Percentiles rank a stretch among this genome's conserved stretches.
Conservation (phyloP, 2,113 vertebrate genomes). For the Pipra filicauda region DNA sequence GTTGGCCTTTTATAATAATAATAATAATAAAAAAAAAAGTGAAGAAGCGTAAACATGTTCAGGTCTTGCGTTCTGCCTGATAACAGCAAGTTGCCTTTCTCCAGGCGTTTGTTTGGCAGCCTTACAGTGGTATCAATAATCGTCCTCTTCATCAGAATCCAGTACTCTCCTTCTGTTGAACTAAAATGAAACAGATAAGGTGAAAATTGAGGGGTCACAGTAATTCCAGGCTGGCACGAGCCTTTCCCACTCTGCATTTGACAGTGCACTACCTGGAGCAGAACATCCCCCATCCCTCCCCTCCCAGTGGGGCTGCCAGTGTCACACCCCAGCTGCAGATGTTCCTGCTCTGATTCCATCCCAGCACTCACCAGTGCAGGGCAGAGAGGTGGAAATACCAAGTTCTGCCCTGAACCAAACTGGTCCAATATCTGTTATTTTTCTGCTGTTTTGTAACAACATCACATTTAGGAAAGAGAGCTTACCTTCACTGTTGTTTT, state of each 20-base stretch:
- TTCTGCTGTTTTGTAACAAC: neutral
- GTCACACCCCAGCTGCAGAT: neutral
- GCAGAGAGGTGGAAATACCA: neutral
- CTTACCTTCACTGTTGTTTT: constrained; percentile 94
- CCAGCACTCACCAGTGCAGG: neutral
- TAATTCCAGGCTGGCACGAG: neutral
- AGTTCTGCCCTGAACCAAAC: neutral
- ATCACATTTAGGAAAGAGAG: neutral
- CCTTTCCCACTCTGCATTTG: neutral
- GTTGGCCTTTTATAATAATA: constrained; percentile 29
- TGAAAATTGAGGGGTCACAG: neutral
- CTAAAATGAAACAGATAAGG: constrained; percentile 54
- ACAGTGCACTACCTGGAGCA: neutral
- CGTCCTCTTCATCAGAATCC: constrained; percentile 98
- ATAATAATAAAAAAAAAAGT: neutral
- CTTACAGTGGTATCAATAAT: constrained; percentile 65
- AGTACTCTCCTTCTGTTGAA: constrained; percentile 95
- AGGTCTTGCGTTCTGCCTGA: constrained; percentile 38
- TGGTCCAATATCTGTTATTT: fast-evolving
- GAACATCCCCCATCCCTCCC: neutral
- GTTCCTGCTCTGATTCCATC: neutral
- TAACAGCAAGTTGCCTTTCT: neutral
- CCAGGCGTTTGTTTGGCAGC: constrained; percentile 25
- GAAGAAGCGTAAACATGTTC: constrained; percentile 42
- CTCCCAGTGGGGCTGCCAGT: neutral